These are phyloP conservation scores for Tetropium fuscum DNA, from an alignment of 2,888 invertebrate species.

Conservation along the genomic window DNA sequence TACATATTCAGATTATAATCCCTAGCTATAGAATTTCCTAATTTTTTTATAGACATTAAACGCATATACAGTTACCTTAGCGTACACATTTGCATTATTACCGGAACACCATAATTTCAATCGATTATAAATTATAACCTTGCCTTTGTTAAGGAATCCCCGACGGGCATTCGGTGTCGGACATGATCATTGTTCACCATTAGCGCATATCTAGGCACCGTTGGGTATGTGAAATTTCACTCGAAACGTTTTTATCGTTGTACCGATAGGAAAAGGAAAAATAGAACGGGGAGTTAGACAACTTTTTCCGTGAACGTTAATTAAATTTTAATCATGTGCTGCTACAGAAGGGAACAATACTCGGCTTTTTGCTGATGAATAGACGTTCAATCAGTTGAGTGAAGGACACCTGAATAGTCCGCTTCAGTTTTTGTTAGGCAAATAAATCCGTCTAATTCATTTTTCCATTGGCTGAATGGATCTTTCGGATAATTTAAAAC, in stretches of 20 bases:
- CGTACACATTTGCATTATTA: neutral
- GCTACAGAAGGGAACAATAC: slow-evolving; percentile 32
- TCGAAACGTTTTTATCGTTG: slow-evolving; percentile 15
- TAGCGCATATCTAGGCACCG: slow-evolving; percentile 18
- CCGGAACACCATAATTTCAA: neutral
- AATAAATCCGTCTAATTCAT: slow-evolving; percentile 35
- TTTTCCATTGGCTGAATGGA: slow-evolving; percentile 22
- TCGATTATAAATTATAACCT: slow-evolving; percentile 2
- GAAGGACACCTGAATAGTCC: slow-evolving; percentile 32
- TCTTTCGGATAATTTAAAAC: slow-evolving; percentile 13
- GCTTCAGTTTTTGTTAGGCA: slow-evolving; percentile 31
- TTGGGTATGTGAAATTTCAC: slow-evolving; percentile 12
- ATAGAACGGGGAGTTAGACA: slow-evolving; percentile 18
- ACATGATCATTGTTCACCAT: slow-evolving; percentile 12
- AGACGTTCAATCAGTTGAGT: slow-evolving; percentile 34
- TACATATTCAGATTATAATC: neutral
- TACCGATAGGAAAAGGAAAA: slow-evolving; percentile 18
- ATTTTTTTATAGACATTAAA: neutral
- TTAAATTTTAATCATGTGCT: slow-evolving; percentile 37
- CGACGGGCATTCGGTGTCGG: slow-evolving; percentile 4
- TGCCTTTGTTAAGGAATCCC: slow-evolving; percentile 8
- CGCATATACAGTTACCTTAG: neutral
- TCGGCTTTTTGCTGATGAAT: slow-evolving; percentile 34
- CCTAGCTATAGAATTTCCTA: neutral
- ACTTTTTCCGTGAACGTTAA: slow-evolving; percentile 29